phyloP scores from a whole-genome alignment of 2,888 invertebrate species.

The Epicampocera succincta region DNA sequence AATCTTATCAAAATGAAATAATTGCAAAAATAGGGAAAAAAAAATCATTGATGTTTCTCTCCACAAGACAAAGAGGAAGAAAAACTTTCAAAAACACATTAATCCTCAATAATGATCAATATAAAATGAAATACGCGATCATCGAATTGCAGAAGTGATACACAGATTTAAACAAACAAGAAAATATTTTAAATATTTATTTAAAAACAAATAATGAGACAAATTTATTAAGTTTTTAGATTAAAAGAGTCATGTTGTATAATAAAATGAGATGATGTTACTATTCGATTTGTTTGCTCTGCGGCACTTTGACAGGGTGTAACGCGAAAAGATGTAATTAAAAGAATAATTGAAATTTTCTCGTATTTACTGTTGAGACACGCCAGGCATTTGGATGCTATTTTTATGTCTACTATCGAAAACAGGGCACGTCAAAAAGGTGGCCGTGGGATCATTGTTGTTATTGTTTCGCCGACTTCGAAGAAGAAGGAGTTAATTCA shows the following conservation, averaged over 20 bases:
- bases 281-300: conserved; percentile 23
- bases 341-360: neutral
- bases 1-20: conserved; percentile 41
- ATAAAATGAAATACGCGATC: conserved; percentile 73
- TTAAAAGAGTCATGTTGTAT: conserved; percentile 78
- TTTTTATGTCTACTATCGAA: too few relatives aligned
- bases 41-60: neutral
- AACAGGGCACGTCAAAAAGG: too few relatives aligned
- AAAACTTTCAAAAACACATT: conserved; percentile 69
- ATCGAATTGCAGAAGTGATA: conserved; percentile 62
- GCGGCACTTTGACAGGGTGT: conserved; percentile 20
- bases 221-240: conserved; percentile 78
- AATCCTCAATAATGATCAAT: conserved; percentile 77
- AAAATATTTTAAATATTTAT: conserved; percentile 49
- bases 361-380: neutral
- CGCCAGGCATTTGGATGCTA: too few relatives aligned
- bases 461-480: too few relatives aligned
- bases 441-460: too few relatives aligned
- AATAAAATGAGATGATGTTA: conserved; percentile 57
- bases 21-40: conserved; percentile 5
- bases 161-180: conserved; percentile 34
- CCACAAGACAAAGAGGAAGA: neutral
- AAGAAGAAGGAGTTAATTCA: too few relatives aligned
- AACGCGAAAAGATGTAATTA: conserved; percentile 18
- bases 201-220: conserved; percentile 72